These are phyloP conservation scores for Cottoperca gobio DNA, from an alignment of 2,797 vertebrate genomes.

Conservation along the genomic window DNA sequence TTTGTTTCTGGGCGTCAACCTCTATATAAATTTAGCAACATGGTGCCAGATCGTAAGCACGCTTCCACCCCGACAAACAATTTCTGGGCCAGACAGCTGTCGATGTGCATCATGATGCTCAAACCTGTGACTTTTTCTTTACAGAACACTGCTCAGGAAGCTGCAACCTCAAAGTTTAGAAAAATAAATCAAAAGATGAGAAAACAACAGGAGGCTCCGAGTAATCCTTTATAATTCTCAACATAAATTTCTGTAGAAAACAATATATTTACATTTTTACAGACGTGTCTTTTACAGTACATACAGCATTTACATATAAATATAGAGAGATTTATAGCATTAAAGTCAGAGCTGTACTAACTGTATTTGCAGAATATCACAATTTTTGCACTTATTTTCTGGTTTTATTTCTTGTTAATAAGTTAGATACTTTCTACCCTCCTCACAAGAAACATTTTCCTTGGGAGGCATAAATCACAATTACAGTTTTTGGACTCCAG, in stretches of 20 bases:
- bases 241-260: constrained; percentile 61
- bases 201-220: background rate
- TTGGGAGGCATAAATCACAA: background rate
- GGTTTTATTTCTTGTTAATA: background rate
- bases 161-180: background rate
- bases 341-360: constrained; percentile 27
- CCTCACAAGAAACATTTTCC: background rate
- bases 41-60: no score
- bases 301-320: constrained; percentile 74
- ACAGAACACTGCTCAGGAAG: background rate
- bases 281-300: constrained; percentile 53
- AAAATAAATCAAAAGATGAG: background rate
- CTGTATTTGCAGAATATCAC: background rate
- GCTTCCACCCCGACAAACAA: no score
- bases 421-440: background rate
- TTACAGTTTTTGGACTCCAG: background rate
- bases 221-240: constrained; percentile 31
- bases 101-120: background rate
- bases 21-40: no score
- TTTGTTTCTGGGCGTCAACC: no score
- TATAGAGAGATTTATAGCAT: constrained; percentile 43
- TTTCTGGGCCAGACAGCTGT: background rate
- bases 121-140: background rate
- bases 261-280: constrained; percentile 55
- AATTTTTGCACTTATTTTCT: background rate